Percentiles rank a stretch among this genome's conserved stretches.
These are phyloP conservation scores for Sorex fumeus DNA, from an alignment of 2,113 vertebrate genomes.

Conservation along the genomic window DNA sequence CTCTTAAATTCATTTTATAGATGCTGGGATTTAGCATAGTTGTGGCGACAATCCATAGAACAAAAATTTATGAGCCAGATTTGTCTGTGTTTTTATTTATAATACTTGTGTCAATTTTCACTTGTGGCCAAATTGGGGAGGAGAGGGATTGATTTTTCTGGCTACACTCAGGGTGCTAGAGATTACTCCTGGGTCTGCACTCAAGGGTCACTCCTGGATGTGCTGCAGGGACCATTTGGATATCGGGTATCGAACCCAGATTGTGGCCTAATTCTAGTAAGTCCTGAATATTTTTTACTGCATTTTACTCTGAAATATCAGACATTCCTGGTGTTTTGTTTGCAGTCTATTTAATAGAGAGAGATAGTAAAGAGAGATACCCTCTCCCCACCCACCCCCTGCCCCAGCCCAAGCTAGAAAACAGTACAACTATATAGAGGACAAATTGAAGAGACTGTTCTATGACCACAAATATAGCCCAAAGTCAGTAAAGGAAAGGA, in stretches of 20 bases:
- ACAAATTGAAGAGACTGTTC: neutral
- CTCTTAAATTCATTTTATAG: conserved; percentile 33
- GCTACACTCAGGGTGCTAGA: no score
- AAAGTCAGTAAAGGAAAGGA: no score
- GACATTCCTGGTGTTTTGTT: conserved; percentile 17
- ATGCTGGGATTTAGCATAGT: neutral
- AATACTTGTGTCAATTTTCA: neutral
- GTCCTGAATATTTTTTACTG: neutral
- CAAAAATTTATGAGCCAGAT: neutral
- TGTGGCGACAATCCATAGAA: neutral
- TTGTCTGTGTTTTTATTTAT: neutral
- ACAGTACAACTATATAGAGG: neutral
- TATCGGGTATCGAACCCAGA: no score
- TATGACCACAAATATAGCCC: no score
- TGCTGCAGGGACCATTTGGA: no score
- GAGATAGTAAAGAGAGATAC: neutral
- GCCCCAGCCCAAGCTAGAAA: no score
- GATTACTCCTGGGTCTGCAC: no score
- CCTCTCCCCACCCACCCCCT: no score
- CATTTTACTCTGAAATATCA: neutral
- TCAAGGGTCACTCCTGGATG: no score
- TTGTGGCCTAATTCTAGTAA: neutral
- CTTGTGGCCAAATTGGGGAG: no score
- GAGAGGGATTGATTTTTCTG: no score
- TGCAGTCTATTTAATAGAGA: neutral